phyloP scores from a whole-genome alignment of 2,113 vertebrate genomes.

The Malurus melanocephalus region DNA sequence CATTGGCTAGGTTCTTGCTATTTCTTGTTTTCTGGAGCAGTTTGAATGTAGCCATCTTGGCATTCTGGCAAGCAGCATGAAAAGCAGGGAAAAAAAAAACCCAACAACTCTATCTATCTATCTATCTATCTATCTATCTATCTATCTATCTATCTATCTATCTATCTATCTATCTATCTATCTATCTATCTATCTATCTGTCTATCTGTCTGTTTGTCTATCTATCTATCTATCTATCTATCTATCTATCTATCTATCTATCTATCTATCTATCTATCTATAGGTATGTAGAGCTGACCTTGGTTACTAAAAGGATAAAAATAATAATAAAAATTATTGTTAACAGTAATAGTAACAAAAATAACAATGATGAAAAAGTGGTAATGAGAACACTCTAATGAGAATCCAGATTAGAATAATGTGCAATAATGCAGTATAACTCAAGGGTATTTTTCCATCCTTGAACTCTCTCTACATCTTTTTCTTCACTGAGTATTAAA shows the following conservation, averaged over 20 bases:
- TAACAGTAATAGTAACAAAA: not conserved
- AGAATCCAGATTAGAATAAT: not conserved
- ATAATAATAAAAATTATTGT: not conserved
- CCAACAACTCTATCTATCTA: not conserved
- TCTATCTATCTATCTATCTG: too few species aligned
- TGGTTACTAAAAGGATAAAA: not conserved
- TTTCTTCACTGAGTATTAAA: not conserved
- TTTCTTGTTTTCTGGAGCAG: not conserved
- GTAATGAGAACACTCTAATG: not conserved
- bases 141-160: too few species aligned
- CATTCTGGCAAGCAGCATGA: not conserved
- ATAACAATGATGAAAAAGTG: not conserved
- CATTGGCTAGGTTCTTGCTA: not conserved
- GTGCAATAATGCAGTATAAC: not conserved
- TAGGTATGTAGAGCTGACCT: not conserved
- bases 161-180: too few species aligned
- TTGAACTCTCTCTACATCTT: not conserved
- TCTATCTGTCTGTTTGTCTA: too few species aligned
- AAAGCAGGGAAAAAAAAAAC: fast-evolving
- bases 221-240: too few species aligned
- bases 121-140: too few species aligned
- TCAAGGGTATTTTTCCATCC: not conserved
- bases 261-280: too few species aligned
- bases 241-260: too few species aligned
- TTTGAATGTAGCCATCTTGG: not conserved